Conservation (phyloP, 2,797 vertebrate species). For the Momotus momota region DNA sequence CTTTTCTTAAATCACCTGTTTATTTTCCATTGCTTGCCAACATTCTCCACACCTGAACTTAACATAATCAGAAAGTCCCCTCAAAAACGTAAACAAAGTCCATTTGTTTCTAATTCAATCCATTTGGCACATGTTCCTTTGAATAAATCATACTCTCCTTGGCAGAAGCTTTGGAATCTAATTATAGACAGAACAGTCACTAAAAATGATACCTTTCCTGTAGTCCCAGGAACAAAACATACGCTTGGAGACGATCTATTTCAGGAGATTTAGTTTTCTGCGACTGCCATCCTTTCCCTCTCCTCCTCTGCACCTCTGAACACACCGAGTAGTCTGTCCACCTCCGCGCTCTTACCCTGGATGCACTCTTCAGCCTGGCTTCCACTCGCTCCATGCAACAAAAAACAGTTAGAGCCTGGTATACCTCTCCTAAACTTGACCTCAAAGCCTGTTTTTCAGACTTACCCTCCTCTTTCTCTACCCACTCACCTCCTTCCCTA, state of each 20-base stretch:
- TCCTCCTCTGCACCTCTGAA: neutral
- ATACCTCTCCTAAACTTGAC: neutral
- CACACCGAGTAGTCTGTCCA: neutral
- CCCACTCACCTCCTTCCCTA: neutral
- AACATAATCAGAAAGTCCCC: constrained; percentile 35
- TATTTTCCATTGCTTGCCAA: constrained; percentile 34
- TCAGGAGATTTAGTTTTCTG: neutral
- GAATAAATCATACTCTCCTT: neutral
- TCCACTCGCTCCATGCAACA: neutral
- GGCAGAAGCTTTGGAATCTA: constrained; percentile 43
- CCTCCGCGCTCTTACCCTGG: neutral
- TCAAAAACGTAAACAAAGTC: constrained; percentile 56
- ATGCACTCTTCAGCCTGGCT: neutral
- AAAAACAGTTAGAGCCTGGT: neutral
- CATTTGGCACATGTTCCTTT: constrained; percentile 37
- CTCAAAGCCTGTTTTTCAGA: neutral
- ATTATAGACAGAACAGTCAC: constrained; percentile 64
- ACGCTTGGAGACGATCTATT: neutral
- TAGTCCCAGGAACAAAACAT: neutral
- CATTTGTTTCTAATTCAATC: constrained; percentile 28
- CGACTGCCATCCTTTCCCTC: neutral
- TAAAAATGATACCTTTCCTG: constrained; percentile 30
- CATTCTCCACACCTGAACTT: constrained; percentile 27
- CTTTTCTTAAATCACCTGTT: neutral
- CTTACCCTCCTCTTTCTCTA: neutral